A percentile compares a stretch with the other conserved stretches of the same genome.
phyloP scores from a whole-genome alignment of 30 jellyfish, hydroid and myxozoan genomes.

The Sanderia malayensis region DNA sequence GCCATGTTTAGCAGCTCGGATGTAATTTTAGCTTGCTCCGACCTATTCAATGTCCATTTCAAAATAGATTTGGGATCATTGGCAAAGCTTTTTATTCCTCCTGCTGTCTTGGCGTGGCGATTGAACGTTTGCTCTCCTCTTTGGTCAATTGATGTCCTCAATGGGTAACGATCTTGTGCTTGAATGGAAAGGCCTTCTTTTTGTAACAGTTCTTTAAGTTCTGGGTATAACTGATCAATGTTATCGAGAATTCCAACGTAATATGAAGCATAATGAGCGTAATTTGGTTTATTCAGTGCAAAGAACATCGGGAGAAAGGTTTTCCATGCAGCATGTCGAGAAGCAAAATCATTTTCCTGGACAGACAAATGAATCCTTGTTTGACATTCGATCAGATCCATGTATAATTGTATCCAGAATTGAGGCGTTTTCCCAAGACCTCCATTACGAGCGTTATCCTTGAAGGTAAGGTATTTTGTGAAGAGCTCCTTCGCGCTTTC shows the following conservation, averaged over 20 bases:
- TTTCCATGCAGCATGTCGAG: neutral
- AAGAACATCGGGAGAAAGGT: conserved; percentile 1
- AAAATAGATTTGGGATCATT: neutral
- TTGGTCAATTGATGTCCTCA: conserved; percentile 11
- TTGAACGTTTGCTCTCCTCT: conserved; percentile 23
- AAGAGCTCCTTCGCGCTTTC: neutral
- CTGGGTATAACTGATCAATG: conserved; percentile 5
- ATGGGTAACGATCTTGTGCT: neutral
- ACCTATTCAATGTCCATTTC: neutral
- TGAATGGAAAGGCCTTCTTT: conserved; percentile 8
- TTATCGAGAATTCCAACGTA: neutral
- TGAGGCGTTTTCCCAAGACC: conserved; percentile 13
- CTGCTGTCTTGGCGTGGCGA: conserved; percentile 15
- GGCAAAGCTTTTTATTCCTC: conserved; percentile 1
- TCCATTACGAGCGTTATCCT: neutral
- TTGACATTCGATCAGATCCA: neutral
- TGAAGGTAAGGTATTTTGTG: neutral
- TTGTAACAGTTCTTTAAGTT: conserved; percentile 1
- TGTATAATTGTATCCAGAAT: neutral
- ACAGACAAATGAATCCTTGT: neutral
- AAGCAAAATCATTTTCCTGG: neutral
- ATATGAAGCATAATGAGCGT: conserved; percentile 9
- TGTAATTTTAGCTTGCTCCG: neutral
- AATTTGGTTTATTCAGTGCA: conserved; percentile 12
- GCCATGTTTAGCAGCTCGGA: neutral